Percentiles rank a stretch among this genome's conserved stretches.
These are phyloP conservation scores for Porites divaricata DNA, from an alignment of 92 coral and sea anemone genomes.

Conservation along the genomic window DNA sequence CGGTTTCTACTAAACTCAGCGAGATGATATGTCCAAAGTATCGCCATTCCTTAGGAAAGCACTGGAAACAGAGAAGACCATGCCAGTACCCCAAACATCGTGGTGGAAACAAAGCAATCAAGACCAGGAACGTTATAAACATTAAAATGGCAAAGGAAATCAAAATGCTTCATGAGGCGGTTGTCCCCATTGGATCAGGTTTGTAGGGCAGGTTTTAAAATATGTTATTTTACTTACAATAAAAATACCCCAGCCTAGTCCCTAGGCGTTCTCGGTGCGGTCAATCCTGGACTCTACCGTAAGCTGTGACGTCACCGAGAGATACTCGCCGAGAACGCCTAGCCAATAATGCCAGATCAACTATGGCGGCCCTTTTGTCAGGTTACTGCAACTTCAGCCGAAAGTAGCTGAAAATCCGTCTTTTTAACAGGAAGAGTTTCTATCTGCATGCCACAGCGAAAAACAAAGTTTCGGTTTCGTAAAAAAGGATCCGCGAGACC, in stretches of 20 bases:
- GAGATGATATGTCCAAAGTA: slow-evolving; percentile 56
- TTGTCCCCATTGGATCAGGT: slow-evolving; percentile 74
- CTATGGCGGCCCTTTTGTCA: no score
- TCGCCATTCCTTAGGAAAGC: slow-evolving; percentile 45
- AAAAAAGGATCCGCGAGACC: no score
- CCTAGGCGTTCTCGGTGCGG: no score
- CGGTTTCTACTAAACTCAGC: slow-evolving; percentile 19
- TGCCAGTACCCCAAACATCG: slow-evolving; percentile 59
- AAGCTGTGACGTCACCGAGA: no score
- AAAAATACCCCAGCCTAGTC: neutral
- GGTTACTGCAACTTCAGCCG: no score
- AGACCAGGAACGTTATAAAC: slow-evolving; percentile 44
- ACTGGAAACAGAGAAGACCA: slow-evolving; percentile 52
- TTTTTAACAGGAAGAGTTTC: no score
- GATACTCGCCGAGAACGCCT: no score
- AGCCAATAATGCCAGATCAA: no score
- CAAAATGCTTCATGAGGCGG: slow-evolving; percentile 37
- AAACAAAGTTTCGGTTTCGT: no score
- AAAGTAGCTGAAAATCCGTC: no score
- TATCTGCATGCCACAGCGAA: no score
- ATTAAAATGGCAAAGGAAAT: slow-evolving; percentile 59
- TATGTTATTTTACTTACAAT: neutral
- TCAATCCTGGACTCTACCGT: no score
- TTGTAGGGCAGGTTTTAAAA: neutral
- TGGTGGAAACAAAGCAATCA: slow-evolving; percentile 53